phyloP scores from a whole-genome alignment of 2,888 invertebrate species.

The Acrocyrtus sp. region DNA sequence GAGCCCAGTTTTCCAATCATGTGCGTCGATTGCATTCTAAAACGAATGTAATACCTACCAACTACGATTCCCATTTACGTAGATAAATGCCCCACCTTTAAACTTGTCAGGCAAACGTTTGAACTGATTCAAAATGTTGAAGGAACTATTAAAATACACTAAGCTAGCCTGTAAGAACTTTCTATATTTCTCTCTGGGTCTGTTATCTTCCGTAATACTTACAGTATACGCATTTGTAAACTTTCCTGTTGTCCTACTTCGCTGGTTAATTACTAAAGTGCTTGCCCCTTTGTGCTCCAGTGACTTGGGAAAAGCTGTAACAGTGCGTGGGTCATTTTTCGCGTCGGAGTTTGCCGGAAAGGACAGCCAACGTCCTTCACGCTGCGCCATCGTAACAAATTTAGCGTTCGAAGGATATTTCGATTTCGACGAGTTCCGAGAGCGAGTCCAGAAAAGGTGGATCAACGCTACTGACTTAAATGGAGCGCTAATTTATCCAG shows the following conservation, averaged over 20 bases:
- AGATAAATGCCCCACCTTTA: too few relatives aligned
- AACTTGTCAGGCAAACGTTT: too few relatives aligned
- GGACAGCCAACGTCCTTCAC: background rate
- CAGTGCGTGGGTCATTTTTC: background rate
- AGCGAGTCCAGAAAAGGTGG: background rate
- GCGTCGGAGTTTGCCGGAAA: background rate
- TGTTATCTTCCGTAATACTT: too few relatives aligned
- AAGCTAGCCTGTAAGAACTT: too few relatives aligned
- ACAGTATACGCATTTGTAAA: too few relatives aligned
- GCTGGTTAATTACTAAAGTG: background rate
- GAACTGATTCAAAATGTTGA: too few relatives aligned
- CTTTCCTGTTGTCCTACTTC: background rate
- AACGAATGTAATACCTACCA: too few relatives aligned
- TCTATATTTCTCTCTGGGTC: too few relatives aligned
- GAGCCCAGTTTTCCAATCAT: too few relatives aligned
- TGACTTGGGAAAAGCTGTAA: background rate
- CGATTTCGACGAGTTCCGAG: background rate
- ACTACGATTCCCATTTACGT: too few relatives aligned
- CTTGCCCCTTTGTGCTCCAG: background rate
- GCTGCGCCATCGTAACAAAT: background rate
- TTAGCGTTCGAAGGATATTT: background rate
- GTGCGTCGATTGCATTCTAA: too few relatives aligned
- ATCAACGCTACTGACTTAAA: background rate
- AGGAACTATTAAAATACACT: too few relatives aligned
- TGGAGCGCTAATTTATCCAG: background rate